phyloP scores from a whole-genome alignment of 2,888 invertebrate species.

The Azorinus chamasolen region DNA sequence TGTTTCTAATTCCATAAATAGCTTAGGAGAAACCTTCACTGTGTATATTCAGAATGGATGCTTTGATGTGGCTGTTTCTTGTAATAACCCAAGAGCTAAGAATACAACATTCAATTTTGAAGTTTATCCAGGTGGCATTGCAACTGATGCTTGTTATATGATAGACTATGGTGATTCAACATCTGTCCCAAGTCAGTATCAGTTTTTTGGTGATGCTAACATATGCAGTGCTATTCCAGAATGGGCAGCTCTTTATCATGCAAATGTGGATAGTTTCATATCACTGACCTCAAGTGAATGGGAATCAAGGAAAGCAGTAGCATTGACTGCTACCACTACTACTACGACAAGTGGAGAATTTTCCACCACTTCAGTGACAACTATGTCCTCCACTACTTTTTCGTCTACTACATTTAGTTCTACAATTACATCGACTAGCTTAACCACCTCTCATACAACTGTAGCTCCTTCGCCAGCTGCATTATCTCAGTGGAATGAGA shows the following conservation, averaged over 20 bases:
- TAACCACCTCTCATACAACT: conserved; percentile 11
- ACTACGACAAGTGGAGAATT: background rate
- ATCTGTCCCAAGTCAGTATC: conserved; percentile 44
- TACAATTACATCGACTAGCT: conserved; percentile 13
- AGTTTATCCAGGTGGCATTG: conserved; percentile 61
- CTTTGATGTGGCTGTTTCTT: conserved; percentile 48
- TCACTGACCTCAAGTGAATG: conserved; percentile 29
- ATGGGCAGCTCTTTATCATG: conserved; percentile 32
- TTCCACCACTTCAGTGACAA: conserved; percentile 1
- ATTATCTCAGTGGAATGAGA: conserved; percentile 34
- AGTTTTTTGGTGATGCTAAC: conserved; percentile 54
- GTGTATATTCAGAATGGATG: conserved; percentile 55
- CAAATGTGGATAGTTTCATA: conserved; percentile 15
- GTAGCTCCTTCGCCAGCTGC: conserved; percentile 5
- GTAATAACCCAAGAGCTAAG: conserved; percentile 50
- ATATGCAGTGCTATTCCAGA: conserved; percentile 49
- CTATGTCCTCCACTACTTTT: too few relatives aligned
- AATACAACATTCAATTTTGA: conserved; percentile 60
- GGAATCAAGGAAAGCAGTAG: conserved; percentile 5
- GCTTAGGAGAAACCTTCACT: background rate
- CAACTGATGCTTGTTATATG: conserved; percentile 66
- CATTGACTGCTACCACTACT: background rate
- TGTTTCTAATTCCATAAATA: conserved; percentile 42
- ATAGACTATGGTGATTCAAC: conserved; percentile 57
- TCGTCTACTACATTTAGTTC: background rate